Conservation (phyloP, 2,113 vertebrate species). For the Hemibagrus wyckioides region DNA sequence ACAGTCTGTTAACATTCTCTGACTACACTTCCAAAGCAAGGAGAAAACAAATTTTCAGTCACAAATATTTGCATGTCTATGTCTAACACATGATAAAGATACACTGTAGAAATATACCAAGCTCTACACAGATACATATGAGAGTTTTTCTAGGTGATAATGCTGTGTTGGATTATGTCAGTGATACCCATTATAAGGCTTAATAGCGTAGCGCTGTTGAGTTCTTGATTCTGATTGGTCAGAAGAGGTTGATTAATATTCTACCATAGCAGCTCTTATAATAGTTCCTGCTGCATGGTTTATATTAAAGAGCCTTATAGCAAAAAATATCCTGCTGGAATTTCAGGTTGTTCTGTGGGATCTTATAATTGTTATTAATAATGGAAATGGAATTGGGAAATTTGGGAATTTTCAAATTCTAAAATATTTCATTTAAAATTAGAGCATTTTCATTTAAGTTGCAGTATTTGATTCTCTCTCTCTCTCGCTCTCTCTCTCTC, state of each 20-base stretch:
- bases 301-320: not conserved
- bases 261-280: not conserved
- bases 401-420: no score
- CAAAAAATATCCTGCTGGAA: no score
- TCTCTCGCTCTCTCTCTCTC: no score
- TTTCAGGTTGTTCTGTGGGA: no score
- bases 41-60: constrained; percentile 14
- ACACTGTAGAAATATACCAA: not conserved
- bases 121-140: not conserved
- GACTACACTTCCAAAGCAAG: constrained; percentile 40
- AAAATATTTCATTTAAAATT: no score
- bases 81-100: not conserved
- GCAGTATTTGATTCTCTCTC: no score
- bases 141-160: not conserved
- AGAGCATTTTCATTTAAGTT: no score
- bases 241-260: not conserved
- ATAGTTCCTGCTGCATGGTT: not conserved
- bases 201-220: not conserved
- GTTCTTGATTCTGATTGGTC: not conserved
- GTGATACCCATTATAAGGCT: not conserved
- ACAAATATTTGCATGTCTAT: not conserved
- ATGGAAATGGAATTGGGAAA: no score
- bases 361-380: no score
- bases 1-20: constrained; percentile 47
- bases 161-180: not conserved